These are phyloP conservation scores for Aphidius colemani DNA, from an alignment of 2,888 invertebrate genomes.

Conservation along the genomic window DNA sequence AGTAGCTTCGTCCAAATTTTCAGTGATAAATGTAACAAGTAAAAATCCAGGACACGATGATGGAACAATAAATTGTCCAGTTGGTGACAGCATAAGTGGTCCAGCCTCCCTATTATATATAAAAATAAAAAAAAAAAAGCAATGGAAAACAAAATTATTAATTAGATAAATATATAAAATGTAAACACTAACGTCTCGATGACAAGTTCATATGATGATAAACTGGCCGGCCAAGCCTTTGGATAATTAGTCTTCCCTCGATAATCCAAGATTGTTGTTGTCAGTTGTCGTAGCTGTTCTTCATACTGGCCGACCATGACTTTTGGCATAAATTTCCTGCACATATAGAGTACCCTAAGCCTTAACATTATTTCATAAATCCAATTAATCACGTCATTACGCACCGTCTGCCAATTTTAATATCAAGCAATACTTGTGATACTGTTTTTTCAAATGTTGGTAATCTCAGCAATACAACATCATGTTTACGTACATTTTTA, in stretches of 20 bases:
- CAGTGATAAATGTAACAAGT: conserved; percentile 80
- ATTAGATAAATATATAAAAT: too few relatives aligned
- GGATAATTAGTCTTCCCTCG: conserved; percentile 72
- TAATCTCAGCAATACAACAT: conserved; percentile 73
- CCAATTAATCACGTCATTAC: conserved; percentile 36
- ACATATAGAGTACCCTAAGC: conserved; percentile 61
- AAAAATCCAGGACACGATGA: conserved; percentile 88
- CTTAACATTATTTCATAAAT: conserved; percentile 45
- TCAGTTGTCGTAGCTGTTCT: conserved; percentile 78
- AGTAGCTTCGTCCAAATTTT: conserved; percentile 76
- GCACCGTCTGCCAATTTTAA: conserved; percentile 81
- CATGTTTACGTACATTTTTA: conserved; percentile 78
- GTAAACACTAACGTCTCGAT: conserved; percentile 78
- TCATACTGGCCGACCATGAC: conserved; percentile 87
- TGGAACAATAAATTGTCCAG: conserved; percentile 91
- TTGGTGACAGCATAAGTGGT: conserved; percentile 90
- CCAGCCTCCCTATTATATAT: conserved; percentile 79
- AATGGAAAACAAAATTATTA: neutral
- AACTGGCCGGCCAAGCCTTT: conserved; percentile 71
- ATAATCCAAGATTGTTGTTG: conserved; percentile 83
- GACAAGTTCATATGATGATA: conserved; percentile 80
- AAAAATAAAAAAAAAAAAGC: too few relatives aligned
- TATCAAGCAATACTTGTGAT: conserved; percentile 81
- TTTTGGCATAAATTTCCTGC: conserved; percentile 87
- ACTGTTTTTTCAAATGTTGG: conserved; percentile 85